phyloP scores from a whole-genome alignment of 1,140 invertebrate genomes.

The Scaptomyza pallida region DNA sequence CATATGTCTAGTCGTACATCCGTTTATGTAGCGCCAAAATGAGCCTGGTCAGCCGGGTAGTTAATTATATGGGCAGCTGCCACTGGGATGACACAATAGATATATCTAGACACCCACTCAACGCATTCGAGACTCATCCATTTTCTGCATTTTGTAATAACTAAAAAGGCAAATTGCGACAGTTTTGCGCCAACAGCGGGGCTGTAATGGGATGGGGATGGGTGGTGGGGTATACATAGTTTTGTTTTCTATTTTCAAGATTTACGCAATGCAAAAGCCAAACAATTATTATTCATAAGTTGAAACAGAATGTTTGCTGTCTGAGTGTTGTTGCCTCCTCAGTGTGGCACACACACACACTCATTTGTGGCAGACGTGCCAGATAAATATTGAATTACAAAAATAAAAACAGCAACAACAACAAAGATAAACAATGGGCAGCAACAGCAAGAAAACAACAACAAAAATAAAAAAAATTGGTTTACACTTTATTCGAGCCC shows the following conservation, averaged over 20 bases:
- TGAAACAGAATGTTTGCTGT: background rate
- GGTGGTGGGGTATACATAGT: too few species aligned
- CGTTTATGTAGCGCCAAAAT: background rate
- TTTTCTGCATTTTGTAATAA: slow-evolving; percentile 70
- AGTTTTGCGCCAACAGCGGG: slow-evolving; percentile 40
- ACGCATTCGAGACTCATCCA: slow-evolving; percentile 9
- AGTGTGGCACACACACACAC: slow-evolving; percentile 25
- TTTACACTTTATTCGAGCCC: slow-evolving; percentile 31
- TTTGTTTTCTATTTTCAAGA: slow-evolving; percentile 70
- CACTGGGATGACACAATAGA: slow-evolving; percentile 59
- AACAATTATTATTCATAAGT: slow-evolving; percentile 69
- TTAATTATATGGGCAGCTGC: slow-evolving; percentile 37
- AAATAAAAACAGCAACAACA: slow-evolving; percentile 30
- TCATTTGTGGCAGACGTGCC: slow-evolving; percentile 40
- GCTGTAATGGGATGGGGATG: background rate
- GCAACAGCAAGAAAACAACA: background rate
- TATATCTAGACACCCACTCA: slow-evolving; percentile 45
- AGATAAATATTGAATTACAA: slow-evolving; percentile 75
- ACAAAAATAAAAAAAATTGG: slow-evolving; percentile 24
- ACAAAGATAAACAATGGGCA: background rate
- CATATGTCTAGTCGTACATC: background rate
- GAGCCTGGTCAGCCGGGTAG: slow-evolving; percentile 29
- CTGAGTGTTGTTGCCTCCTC: slow-evolving; percentile 7
- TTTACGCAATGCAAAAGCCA: slow-evolving; percentile 76
- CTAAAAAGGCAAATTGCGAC: slow-evolving; percentile 72